These are phyloP conservation scores for Leucophenga varia DNA, from an alignment of 1,140 invertebrate species.

Conservation along the genomic window DNA sequence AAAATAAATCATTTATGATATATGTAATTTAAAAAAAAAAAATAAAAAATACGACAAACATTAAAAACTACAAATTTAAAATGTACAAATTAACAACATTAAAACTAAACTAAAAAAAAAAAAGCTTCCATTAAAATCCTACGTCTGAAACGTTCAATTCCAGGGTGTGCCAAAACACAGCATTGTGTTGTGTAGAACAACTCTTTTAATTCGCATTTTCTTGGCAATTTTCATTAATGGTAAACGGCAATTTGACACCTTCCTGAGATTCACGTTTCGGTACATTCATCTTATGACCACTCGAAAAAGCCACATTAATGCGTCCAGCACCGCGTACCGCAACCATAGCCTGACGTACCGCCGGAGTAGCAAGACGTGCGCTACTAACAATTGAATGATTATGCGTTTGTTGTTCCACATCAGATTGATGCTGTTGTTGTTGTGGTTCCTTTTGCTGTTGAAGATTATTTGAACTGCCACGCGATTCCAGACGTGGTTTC, in stretches of 20 bases:
- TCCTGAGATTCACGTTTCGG: constrained; percentile 48
- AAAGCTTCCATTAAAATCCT: too few species aligned
- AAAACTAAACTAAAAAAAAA: too few species aligned
- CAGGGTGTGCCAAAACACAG: too few species aligned
- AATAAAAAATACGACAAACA: too few species aligned
- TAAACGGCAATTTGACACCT: constrained; percentile 34
- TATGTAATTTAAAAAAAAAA: too few species aligned
- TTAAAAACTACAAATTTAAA: too few species aligned
- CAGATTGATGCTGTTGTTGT: not conserved
- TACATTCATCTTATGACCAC: constrained; percentile 31
- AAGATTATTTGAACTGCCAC: constrained; percentile 2
- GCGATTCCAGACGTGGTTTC: constrained; percentile 15
- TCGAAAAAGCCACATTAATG: constrained; percentile 39
- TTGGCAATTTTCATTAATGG: constrained; percentile 11
- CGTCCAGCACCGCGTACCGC: constrained; percentile 33
- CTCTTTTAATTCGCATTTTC: too few species aligned
- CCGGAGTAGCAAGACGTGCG: constrained; percentile 32
- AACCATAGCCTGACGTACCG: constrained; percentile 30
- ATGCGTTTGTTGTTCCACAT: constrained; percentile 6
- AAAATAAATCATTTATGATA: too few species aligned
- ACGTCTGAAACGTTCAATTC: too few species aligned
- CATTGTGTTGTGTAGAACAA: too few species aligned
- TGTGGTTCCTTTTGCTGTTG: constrained; percentile 11
- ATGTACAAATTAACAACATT: too few species aligned
- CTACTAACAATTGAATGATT: not conserved